A percentile compares a stretch with the other conserved stretches of the same genome.
Evolutionary conservation across 2,797 vertebrate species (phyloP).

Genomic region (Sardinella longiceps): DNA sequence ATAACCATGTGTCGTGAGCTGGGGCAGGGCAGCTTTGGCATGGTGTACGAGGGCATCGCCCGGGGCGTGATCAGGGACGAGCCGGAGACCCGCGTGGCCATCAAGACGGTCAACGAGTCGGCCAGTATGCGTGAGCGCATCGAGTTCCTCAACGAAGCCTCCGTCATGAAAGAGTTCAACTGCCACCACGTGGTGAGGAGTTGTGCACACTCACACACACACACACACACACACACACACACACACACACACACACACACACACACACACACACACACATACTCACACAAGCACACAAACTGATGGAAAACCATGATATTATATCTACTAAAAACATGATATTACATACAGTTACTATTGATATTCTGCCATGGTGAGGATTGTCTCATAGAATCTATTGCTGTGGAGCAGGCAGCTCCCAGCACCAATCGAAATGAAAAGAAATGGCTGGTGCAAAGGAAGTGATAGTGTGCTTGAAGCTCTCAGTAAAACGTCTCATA

Average conservation of each 20-base stretch:
- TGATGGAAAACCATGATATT: not conserved
- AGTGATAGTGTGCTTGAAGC: no score
- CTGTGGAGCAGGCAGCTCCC: no score
- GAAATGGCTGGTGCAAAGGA: no score
- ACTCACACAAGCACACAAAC: not conserved
- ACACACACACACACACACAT: not conserved
- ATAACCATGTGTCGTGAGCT: conserved; percentile 94
- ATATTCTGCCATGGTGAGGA: no score
- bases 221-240: not conserved
- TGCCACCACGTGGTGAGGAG: conserved; percentile 96
- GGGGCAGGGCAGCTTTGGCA: conserved; percentile 97
- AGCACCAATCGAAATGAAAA: no score
- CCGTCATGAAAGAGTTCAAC: conserved; percentile 99
- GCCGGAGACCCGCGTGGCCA: conserved; percentile 91
- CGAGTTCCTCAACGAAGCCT: conserved; percentile 97
- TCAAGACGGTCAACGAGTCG: conserved; percentile 96
- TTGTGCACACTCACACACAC: not conserved
- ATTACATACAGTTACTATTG: no score
- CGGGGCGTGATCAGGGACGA: conserved; percentile 97
- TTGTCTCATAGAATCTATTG: no score
- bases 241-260: not conserved
- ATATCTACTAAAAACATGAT: not conserved
- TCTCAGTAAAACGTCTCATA: no score
- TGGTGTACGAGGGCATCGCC: conserved; percentile 97
- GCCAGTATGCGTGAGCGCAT: conserved; percentile 97